Evolutionary conservation across 1,140 invertebrate species (phyloP).

Genomic region (Drosophila truncata): DNA sequence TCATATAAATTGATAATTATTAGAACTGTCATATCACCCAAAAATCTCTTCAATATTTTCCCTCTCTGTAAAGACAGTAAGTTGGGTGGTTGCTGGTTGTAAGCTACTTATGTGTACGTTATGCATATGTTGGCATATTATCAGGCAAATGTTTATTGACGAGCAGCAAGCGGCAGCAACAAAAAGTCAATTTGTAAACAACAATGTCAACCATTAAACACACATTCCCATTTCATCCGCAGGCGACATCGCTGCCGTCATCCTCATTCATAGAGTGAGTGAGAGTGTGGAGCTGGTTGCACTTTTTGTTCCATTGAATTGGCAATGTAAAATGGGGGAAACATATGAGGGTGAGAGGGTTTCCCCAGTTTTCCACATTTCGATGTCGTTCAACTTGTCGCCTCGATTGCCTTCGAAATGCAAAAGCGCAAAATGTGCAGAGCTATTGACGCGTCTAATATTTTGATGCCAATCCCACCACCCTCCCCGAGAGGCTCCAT

Average conservation of each 20-base stretch:
- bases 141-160: conserved; percentile 67
- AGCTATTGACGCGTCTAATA: conserved; percentile 77
- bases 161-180: conserved; percentile 25
- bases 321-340: conserved; percentile 20
- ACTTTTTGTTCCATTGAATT: conserved; percentile 66
- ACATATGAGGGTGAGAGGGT: not conserved
- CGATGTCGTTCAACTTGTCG: conserved; percentile 52
- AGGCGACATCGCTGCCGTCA: conserved; percentile 16
- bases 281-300: conserved; percentile 50
- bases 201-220: conserved; percentile 69
- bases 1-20: too few relatives aligned
- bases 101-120: conserved; percentile 73
- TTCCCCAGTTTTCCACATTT: not conserved
- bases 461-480: conserved; percentile 51
- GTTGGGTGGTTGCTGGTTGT: conserved; percentile 15
- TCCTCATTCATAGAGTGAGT: conserved; percentile 19
- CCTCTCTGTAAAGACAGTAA: not conserved
- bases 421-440: conserved; percentile 59
- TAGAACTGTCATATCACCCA: not conserved
- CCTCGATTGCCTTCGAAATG: conserved; percentile 41
- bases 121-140: conserved; percentile 78
- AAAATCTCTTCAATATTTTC: not conserved
- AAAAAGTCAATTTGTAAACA: conserved; percentile 78
- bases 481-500: conserved; percentile 1
- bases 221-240: conserved; percentile 45